Percentiles rank a stretch among this genome's conserved stretches.
These are phyloP conservation scores for Agrotis ipsilon DNA, from an alignment of 2,888 invertebrate genomes.

Conservation along the genomic window DNA sequence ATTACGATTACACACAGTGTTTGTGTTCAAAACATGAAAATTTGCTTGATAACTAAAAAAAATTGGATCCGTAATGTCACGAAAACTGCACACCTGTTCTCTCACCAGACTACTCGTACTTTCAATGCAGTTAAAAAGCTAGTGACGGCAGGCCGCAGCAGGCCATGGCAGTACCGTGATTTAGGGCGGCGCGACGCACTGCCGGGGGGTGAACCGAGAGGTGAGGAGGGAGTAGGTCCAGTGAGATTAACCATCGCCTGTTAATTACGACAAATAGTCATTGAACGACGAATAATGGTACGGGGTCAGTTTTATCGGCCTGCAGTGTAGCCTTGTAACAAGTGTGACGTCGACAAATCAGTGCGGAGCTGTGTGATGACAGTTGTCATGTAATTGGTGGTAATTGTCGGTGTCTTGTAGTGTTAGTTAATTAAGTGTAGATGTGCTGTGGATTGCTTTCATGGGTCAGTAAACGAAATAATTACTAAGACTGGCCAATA, in stretches of 20 bases:
- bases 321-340: constrained; percentile 30
- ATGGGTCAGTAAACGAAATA: not conserved
- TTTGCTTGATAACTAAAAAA: too few species aligned
- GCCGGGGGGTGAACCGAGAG: constrained; percentile 34
- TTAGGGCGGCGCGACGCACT: constrained; percentile 86
- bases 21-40: not conserved
- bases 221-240: constrained; percentile 42
- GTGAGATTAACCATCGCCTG: constrained; percentile 84
- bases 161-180: constrained; percentile 78
- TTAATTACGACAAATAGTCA: constrained; percentile 88
- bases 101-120: not conserved
- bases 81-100: constrained; percentile 1
- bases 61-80: not conserved
- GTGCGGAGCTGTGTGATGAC: constrained; percentile 34
- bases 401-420: constrained; percentile 32
- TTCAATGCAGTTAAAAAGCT: constrained; percentile 51
- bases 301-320: constrained; percentile 55
- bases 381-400: constrained; percentile 52
- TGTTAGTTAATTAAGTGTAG: constrained; percentile 32
- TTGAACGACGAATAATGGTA: constrained; percentile 78
- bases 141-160: constrained; percentile 55
- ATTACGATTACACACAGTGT: not conserved
- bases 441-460: not conserved
- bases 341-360: constrained; percentile 48
- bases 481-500: not conserved